Base-by-base conservation (phyloP, 2,888 invertebrate species). In the Apamea sordens region DNA sequence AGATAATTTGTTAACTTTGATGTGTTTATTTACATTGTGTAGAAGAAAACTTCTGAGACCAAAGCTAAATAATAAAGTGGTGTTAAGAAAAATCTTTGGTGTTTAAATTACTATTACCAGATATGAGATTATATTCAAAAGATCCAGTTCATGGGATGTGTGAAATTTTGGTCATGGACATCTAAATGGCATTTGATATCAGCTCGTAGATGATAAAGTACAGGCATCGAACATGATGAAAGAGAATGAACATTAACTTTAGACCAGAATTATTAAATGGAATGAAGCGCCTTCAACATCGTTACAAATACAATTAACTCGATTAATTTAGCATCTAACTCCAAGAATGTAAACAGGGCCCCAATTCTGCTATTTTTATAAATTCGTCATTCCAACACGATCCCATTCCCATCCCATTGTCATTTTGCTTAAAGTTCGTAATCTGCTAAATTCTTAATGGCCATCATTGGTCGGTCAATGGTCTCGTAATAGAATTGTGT, bases 21-120 rank as follows among this genome's bases (percentile, higher is more conserved):
- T 76, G 90, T 90, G 89, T 89, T 89, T 92, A 93, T 93, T 91
- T 93, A 94, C 93, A 93, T 85, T 85, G 89, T 87, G 80, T 53
- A 75, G 76, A 82, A 79, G 71, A 76, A 80, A 81, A 50, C 44
- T 70, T 56, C 44, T 21, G 44, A 80, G 73, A 81, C n/a, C 32
- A 72, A 79, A 73, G 75, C 68, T 74, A 67, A 77, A 82, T 73
- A 76, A 79, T 82, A 85, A 84, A 85, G 21, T 83, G 68, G 76
- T 87, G 86, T 88, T 90, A 88, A 76, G 73, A 88, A 90, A 63
- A 91, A 91, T 91, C 92, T 93, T 94, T 93, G 93, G 93, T 92
- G 91, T 92, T 84, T 85, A 89, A 91, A 92, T 93, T 88, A 91
- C 88, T 91, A 64, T 59, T 18, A 64, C 13, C 18, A 63, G 28